phyloP scores from a whole-genome alignment of 2,797 vertebrate genomes.

The Ctenopoma kingsleyae region DNA sequence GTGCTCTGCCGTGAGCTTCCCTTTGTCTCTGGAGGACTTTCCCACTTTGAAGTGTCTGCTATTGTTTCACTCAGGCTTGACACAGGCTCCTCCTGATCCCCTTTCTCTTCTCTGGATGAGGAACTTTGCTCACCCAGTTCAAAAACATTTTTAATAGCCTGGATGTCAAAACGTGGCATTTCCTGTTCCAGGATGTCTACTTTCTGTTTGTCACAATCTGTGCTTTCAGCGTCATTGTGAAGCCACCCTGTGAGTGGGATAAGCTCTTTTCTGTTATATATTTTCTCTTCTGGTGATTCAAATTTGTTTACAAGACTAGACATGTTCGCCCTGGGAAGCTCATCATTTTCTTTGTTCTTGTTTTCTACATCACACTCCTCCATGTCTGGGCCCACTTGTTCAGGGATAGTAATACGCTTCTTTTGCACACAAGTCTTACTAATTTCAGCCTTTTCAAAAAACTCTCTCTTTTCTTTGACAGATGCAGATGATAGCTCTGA shows the following conservation, averaged over 20 bases:
- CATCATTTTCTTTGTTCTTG: slow-evolving; percentile 75
- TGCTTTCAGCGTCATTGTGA: slow-evolving; percentile 61
- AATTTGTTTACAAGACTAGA: slow-evolving; percentile 79
- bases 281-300: slow-evolving; percentile 79
- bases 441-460: slow-evolving; percentile 84
- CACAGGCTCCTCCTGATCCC: slow-evolving; percentile 76
- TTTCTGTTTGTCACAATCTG: slow-evolving; percentile 70
- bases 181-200: slow-evolving; percentile 74
- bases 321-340: slow-evolving; percentile 72
- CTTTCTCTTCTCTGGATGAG: slow-evolving; percentile 78
- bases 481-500: slow-evolving; percentile 78
- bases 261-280: slow-evolving; percentile 72
- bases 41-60: slow-evolving; percentile 79
- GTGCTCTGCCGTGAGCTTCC: slow-evolving; percentile 73
- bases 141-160: slow-evolving; percentile 86
- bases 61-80: slow-evolving; percentile 77
- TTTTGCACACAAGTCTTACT: slow-evolving; percentile 79
- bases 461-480: slow-evolving; percentile 80
- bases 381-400: slow-evolving; percentile 73
- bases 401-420: slow-evolving; percentile 78
- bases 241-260: slow-evolving; percentile 67
- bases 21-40: slow-evolving; percentile 73
- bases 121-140: slow-evolving; percentile 83
- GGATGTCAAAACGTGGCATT: slow-evolving; percentile 83
- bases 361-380: slow-evolving; percentile 75